A percentile compares a stretch with the other conserved stretches of the same genome.
phyloP scores from a whole-genome alignment of 2,797 vertebrate species.

The Pyrocephalus nanus region DNA sequence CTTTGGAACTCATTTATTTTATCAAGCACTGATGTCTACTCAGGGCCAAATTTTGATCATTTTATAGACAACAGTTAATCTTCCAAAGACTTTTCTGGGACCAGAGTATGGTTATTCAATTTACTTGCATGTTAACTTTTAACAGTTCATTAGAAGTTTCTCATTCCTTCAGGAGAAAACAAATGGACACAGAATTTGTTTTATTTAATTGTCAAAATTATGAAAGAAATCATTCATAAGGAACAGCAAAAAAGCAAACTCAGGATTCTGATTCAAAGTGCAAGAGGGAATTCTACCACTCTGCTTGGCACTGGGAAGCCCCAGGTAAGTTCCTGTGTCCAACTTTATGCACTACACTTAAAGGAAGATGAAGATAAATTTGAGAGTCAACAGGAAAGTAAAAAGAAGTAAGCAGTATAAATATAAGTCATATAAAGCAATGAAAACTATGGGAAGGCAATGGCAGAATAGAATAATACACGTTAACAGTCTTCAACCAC shows the following conservation, averaged over 20 bases:
- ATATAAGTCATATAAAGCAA: not conserved
- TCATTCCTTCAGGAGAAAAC: not conserved
- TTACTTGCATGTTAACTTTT: not conserved
- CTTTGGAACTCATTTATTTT: constrained; percentile 17
- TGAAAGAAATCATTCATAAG: not conserved
- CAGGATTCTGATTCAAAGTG: not conserved
- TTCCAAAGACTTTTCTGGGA: constrained; percentile 1
- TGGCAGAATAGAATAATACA: not conserved
- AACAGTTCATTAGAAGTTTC: not conserved
- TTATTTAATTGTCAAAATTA: constrained; percentile 6
- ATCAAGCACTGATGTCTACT: not conserved
- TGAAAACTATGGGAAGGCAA: not conserved
- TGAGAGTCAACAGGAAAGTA: not conserved
- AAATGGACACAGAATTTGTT: not conserved
- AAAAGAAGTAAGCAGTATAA: not conserved
- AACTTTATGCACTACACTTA: not conserved
- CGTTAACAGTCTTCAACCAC: not conserved
- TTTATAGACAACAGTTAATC: not conserved
- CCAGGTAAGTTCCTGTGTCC: not conserved
- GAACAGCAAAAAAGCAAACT: not conserved
- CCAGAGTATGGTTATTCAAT: not conserved
- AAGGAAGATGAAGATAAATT: not conserved
- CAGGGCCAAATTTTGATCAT: not conserved
- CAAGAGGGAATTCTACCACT: not conserved
- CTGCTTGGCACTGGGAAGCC: not conserved